Evolutionary conservation across 1,140 invertebrate species (phyloP).

Genomic region (Sminthurinus signatus): DNA sequence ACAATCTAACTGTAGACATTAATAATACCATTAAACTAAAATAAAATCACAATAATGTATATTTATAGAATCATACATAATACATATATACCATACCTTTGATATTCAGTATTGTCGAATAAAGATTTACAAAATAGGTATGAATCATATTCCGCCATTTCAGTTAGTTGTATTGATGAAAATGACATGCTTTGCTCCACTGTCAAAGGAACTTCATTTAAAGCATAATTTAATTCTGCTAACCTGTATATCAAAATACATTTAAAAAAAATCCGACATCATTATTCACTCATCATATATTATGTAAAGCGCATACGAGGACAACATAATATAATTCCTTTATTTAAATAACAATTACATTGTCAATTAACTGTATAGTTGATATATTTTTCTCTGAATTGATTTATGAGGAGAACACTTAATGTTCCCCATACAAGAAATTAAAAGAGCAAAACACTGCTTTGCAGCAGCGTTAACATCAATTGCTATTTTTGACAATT

Average conservation of each 20-base stretch:
- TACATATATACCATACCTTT: constrained; percentile 47
- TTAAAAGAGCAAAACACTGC: not conserved
- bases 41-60: not conserved
- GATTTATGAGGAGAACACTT: not conserved
- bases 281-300: no score
- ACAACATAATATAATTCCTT: no score
- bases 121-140: constrained; percentile 80
- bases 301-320: no score
- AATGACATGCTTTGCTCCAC: constrained; percentile 46
- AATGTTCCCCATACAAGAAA: not conserved
- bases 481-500: no score
- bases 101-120: constrained; percentile 88
- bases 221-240: constrained; percentile 69
- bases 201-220: constrained; percentile 58
- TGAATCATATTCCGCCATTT: constrained; percentile 56
- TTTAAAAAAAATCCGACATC: not conserved
- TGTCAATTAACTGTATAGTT: no score
- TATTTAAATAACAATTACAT: not conserved
- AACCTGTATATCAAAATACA: constrained; percentile 53
- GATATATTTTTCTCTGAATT: not conserved
- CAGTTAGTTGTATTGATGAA: constrained; percentile 45
- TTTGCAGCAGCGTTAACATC: no score
- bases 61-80: not conserved
- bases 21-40: not conserved
- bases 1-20: not conserved